These are phyloP conservation scores for Caenorhabditis doughertyi DNA, from an alignment of 2,888 invertebrate species.

Conservation along the genomic window DNA sequence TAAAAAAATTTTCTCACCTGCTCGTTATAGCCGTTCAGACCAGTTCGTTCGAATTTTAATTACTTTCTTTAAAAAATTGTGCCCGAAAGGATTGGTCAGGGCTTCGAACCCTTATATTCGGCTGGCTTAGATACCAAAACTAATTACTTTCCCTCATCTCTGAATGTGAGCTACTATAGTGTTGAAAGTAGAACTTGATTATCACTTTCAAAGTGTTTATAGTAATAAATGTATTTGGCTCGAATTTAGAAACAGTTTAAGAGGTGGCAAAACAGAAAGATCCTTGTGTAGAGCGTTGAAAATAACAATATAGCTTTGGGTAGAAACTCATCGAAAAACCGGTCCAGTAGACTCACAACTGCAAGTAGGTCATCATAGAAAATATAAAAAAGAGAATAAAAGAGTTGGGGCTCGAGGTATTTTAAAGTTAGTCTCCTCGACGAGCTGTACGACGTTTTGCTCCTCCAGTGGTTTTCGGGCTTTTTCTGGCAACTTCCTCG, in stretches of 20 bases:
- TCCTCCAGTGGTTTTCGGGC: slow-evolving; percentile 47
- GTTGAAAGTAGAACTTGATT: neutral
- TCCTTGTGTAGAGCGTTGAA: slow-evolving; percentile 35
- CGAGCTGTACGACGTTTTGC: slow-evolving; percentile 53
- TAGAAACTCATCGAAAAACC: slow-evolving; percentile 47
- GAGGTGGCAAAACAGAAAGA: slow-evolving; percentile 25
- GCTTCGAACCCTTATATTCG: no score
- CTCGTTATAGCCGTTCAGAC: no score
- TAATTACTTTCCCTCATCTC: no score
- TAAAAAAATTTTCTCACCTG: no score
- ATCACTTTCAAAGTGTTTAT: neutral
- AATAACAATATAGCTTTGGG: slow-evolving; percentile 10
- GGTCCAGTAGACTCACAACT: slow-evolving; percentile 53
- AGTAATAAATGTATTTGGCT: slow-evolving; percentile 44
- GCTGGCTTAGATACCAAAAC: no score
- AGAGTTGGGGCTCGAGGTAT: neutral
- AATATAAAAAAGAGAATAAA: neutral
- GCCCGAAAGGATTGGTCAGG: no score
- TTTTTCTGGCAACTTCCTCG: slow-evolving; percentile 57
- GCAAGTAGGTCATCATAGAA: slow-evolving; percentile 30
- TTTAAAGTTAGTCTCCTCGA: slow-evolving; percentile 45
- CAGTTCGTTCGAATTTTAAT: no score
- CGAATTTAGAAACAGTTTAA: neutral
- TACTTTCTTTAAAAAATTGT: no score
- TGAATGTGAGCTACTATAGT: no score